Conservation (phyloP, 2,113 vertebrate genomes). For the Oncorhynchus nerka region DNA sequence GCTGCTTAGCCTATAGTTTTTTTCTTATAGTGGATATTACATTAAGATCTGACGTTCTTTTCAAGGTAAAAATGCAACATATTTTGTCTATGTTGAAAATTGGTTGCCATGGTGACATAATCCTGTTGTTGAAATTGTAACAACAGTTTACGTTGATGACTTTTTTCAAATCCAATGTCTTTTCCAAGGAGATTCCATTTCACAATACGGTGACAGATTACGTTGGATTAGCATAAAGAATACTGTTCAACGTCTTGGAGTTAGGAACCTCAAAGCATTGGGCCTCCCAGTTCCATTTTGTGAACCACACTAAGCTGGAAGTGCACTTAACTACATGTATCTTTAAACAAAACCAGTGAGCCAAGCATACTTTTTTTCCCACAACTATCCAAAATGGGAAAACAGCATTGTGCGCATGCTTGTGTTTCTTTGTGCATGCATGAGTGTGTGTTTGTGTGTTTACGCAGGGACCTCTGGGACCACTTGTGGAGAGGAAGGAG, state of each 20-base stretch:
- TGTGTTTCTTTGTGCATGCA: neutral
- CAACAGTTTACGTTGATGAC: no score
- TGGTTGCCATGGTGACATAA: no score
- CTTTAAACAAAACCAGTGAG: neutral
- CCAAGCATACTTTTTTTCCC: neutral
- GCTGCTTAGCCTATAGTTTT: no score
- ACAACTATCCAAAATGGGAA: neutral
- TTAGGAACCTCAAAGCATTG: neutral
- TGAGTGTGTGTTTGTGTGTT: neutral
- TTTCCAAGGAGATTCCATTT: no score
- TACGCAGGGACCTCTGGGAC: neutral
- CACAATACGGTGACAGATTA: no score
- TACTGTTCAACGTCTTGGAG: neutral
- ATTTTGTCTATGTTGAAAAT: no score
- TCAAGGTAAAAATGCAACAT: no score
- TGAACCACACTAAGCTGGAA: neutral
- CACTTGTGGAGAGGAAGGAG: conserved; percentile 7
- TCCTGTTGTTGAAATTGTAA: no score
- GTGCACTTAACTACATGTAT: neutral
- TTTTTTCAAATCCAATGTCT: no score
- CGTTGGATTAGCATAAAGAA: neutral
- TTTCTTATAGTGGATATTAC: no score
- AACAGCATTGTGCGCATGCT: neutral
- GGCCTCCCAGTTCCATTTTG: no score
- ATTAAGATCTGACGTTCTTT: no score